phyloP scores from a whole-genome alignment of 2,113 vertebrate genomes.

The Lethenteron reissneri region DNA sequence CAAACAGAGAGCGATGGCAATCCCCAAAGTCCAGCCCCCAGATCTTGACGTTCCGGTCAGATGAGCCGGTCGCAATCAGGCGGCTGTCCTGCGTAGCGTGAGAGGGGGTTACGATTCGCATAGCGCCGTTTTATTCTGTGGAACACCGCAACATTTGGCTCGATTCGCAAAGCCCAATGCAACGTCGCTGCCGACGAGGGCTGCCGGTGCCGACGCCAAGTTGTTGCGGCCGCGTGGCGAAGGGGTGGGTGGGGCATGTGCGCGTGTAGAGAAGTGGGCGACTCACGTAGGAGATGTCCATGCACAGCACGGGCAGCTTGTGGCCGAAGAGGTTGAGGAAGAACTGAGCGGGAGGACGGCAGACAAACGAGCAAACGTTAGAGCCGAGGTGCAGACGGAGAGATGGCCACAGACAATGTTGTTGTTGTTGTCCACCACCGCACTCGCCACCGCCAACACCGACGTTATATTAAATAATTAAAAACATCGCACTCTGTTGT shows the following conservation, averaged over 20 bases:
- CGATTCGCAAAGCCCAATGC: too few species aligned
- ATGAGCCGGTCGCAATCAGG: conserved; percentile 71
- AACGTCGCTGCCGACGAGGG: too few species aligned
- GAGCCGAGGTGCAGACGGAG: neutral
- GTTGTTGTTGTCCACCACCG: neutral
- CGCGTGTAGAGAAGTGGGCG: neutral
- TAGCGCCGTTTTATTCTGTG: too few species aligned
- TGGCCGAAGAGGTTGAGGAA: conserved; percentile 89
- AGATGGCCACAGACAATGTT: neutral
- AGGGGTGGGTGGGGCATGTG: too few species aligned
- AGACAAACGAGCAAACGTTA: conserved; percentile 12
- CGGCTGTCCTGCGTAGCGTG: conserved; percentile 36
- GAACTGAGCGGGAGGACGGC: conserved; percentile 32
- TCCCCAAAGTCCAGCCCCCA: conserved; percentile 97
- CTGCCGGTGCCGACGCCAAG: too few species aligned
- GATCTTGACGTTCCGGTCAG: conserved; percentile 82
- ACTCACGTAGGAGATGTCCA: conserved; percentile 92
- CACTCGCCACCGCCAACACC: neutral
- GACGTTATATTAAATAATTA: neutral
- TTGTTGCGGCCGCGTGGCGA: too few species aligned
- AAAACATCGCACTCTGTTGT: neutral
- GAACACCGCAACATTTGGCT: too few species aligned
- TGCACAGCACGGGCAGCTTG: conserved; percentile 78
- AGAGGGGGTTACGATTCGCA: too few species aligned
- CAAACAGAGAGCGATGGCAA: conserved; percentile 86